These are phyloP conservation scores for Cephus pulcher DNA, from an alignment of 2,888 invertebrate genomes.

Conservation along the genomic window DNA sequence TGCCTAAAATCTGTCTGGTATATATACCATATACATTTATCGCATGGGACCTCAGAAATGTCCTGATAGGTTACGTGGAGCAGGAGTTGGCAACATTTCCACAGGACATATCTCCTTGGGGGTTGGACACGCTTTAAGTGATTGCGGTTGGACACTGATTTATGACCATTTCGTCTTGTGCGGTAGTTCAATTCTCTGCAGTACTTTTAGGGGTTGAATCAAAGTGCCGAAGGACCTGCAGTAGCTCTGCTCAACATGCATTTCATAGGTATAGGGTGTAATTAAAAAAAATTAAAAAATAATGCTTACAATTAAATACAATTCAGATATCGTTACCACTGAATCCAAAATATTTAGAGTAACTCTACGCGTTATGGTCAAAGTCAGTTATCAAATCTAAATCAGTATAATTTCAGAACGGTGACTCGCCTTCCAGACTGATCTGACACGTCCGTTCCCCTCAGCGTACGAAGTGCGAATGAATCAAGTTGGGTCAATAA, in stretches of 20 bases:
- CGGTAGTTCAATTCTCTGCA: background rate
- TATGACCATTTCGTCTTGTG: background rate
- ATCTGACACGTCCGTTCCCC: too few relatives aligned
- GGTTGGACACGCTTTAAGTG: background rate
- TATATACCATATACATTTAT: background rate
- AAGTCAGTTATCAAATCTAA: too few relatives aligned
- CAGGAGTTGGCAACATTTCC: background rate
- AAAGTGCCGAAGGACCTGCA: background rate
- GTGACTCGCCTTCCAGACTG: too few relatives aligned
- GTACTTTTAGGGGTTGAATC: background rate
- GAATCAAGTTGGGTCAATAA: too few relatives aligned
- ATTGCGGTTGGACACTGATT: background rate
- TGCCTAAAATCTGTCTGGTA: background rate
- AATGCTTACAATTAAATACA: background rate
- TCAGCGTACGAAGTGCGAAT: too few relatives aligned
- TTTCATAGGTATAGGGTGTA: background rate
- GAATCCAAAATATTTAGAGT: background rate
- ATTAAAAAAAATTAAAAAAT: background rate
- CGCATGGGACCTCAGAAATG: background rate
- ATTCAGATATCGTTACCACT: background rate
- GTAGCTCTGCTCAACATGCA: background rate
- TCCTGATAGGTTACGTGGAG: background rate
- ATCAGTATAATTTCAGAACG: too few relatives aligned
- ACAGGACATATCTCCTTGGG: background rate
- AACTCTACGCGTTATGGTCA: background rate